phyloP scores from a whole-genome alignment of 1,140 invertebrate species.

The Hormaphis cornu region DNA sequence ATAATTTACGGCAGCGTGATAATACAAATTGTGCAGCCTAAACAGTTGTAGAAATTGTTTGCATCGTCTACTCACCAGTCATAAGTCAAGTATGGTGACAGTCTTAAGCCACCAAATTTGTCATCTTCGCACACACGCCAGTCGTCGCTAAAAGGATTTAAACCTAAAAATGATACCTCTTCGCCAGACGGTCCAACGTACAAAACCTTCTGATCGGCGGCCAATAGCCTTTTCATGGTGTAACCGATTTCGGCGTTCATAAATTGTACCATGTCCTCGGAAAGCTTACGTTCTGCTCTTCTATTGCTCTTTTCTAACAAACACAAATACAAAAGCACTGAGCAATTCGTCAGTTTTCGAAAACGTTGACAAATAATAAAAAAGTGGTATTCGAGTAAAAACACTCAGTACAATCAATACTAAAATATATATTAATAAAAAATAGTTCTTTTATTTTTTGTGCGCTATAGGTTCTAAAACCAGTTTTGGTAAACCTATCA shows the following conservation, averaged over 20 bases:
- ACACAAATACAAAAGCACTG: slow-evolving; percentile 14
- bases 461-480: no score
- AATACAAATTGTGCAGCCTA: background rate
- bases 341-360: no score
- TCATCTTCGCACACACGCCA: slow-evolving; percentile 51
- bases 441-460: no score
- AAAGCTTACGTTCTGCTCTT: slow-evolving; percentile 49
- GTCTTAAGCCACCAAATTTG: slow-evolving; percentile 71
- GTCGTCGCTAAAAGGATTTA: slow-evolving; percentile 61
- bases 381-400: no score
- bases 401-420: no score
- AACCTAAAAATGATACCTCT: slow-evolving; percentile 41
- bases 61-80: slow-evolving; percentile 67
- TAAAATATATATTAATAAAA: no score
- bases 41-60: slow-evolving; percentile 5
- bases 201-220: slow-evolving; percentile 73
- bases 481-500: no score
- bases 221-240: slow-evolving; percentile 68
- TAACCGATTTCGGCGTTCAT: slow-evolving; percentile 71
- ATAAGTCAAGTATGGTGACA: slow-evolving; percentile 75
- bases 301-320: slow-evolving; percentile 38
- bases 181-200: slow-evolving; percentile 48
- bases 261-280: slow-evolving; percentile 62
- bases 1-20: background rate
- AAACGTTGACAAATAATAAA: no score